Base-by-base conservation (phyloP, 2,888 invertebrate species). In the Drosophila atripex region DNA sequence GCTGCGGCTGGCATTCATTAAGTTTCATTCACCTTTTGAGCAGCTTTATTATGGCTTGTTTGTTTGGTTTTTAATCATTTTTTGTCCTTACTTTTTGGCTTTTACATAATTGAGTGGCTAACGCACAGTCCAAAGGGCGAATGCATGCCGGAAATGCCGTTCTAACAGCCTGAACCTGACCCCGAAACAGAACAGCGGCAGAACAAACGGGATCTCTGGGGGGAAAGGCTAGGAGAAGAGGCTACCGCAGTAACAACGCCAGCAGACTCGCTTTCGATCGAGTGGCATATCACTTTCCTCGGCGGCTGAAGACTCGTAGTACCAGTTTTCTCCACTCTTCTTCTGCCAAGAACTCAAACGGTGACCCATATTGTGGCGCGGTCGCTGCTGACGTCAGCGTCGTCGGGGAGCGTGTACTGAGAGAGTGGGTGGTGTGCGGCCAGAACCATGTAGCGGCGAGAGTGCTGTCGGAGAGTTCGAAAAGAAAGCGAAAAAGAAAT, bases 11-110 rank as follows among this genome's bases (percentile, higher is more conserved):
- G 79, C 88, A 88, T 88, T 88, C 88, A 75, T 75, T 75, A 88
- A 71, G 88, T 87, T 89, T 87, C 89, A 88, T 88, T 88, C 88
- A 88, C 88, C 88, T 88, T 77, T 89, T 54, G 64, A 75, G 46
- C 63, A 68, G 52, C 65, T 52, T 64, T 51, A 76, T 56, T 66
- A 59, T 65, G 65, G 77, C 58, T 69, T 78, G 53, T 49, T 58
- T 52, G 43, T 58, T 49, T 55, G 46, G 35, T 12, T 16, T 30
- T 61, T 64, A 41, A 41, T 41, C 9, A 18, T 41, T 60, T 25
- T 35, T 47, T 32, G 46, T 46, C 59, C 38, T 46, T 46, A 41
- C 41, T 23, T 39, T 39, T 68, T 66, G 43, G 64, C 21, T 38
- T 84, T 84, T 84, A 73, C 85, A 76, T 80, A 85, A 80, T 75